Evolutionary conservation across 1,140 invertebrate species (phyloP), one percentile per base, ranked within the genome.

Genomic region (Oryctes rhinoceros): DNA sequence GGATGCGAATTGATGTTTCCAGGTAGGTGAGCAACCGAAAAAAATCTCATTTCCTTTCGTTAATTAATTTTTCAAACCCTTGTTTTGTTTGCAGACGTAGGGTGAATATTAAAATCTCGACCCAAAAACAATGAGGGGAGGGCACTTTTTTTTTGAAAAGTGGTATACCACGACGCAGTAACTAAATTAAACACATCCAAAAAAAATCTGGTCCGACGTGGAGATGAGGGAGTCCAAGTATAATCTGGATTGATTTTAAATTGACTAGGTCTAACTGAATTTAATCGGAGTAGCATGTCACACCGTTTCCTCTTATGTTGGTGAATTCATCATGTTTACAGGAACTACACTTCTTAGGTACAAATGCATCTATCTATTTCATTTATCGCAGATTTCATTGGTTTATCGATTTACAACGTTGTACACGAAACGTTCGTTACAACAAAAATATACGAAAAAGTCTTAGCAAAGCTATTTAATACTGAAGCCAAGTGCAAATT

Each of bases 61-160:
- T 71, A 71, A 71, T 71, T 71, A 71, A 71, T 71, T 71, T 71
- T 71, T 71, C 65, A 71, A 71, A 71, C 65, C 65, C 65, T 71
- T 71, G 65, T 71, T 71, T 71, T 71, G 65, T 71, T 71, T 71
- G 65, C 24, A 37, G 65, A 71, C 65, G 65, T 71, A 71, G 65
- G 65, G 65, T 37, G 65, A 71, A 71, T 71, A 71, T 71, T 71
- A 71, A 71, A 71, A 71, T 71, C 24, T 71, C 65, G 65, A 35
- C 65, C 65, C 65, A 37, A 71, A 71, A 71, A 71, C 65, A 71
- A 71, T 71, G 65, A 71, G 24, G 65, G 35, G 37, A 62, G 24
- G 11, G 20, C 65, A 30, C 24, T 71, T 37, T 35, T 67, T 67
- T 71, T 37, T 71, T 9, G 65, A 24, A 71, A 30, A 37, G 65